These are phyloP conservation scores for Octodonta nipae DNA, from an alignment of 2,888 invertebrate species.

Conservation along the genomic window DNA sequence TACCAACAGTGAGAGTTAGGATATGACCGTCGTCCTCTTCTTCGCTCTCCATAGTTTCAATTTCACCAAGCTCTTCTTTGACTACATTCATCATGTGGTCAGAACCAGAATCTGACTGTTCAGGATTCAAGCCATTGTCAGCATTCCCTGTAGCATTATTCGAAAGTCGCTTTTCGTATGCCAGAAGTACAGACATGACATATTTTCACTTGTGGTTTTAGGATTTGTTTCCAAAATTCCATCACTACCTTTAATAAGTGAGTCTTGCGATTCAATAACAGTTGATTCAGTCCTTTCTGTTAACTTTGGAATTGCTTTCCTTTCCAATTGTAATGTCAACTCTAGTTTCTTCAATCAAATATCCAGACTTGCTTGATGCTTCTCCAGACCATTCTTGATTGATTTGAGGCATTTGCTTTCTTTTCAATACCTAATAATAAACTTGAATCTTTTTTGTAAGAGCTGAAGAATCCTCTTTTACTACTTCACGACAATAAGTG, in stretches of 20 bases:
- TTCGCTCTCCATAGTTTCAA: conserved; percentile 37
- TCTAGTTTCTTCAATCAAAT: conserved; percentile 68
- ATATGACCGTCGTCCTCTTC: conserved; percentile 65
- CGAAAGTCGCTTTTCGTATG: conserved; percentile 69
- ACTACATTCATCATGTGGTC: conserved; percentile 61
- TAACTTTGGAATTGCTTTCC: conserved; percentile 37
- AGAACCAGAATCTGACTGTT: conserved; percentile 65
- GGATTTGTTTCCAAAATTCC: conserved; percentile 17
- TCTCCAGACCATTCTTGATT: conserved; percentile 84
- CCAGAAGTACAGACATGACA: conserved; percentile 81
- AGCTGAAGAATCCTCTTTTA: conserved; percentile 89
- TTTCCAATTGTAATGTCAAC: conserved; percentile 83
- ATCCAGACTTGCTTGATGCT: conserved; percentile 60
- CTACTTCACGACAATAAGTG: conserved; percentile 77
- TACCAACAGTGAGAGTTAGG: conserved; percentile 70
- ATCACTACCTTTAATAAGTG: conserved; percentile 32
- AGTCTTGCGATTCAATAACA: conserved; percentile 42
- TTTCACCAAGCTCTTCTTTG: conserved; percentile 36
- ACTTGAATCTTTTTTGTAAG: conserved; percentile 82
- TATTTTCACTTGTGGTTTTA: conserved; percentile 27
- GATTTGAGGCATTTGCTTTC: conserved; percentile 28
- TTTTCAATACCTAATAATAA: conserved; percentile 56
- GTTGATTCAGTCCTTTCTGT: conserved; percentile 84
- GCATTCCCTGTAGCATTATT: conserved; percentile 42
- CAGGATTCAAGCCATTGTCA: conserved; percentile 46